Percentiles rank a stretch among this genome's conserved stretches.
Conservation (phyloP, 2,888 invertebrate genomes). For the Drosophila atripex region DNA sequence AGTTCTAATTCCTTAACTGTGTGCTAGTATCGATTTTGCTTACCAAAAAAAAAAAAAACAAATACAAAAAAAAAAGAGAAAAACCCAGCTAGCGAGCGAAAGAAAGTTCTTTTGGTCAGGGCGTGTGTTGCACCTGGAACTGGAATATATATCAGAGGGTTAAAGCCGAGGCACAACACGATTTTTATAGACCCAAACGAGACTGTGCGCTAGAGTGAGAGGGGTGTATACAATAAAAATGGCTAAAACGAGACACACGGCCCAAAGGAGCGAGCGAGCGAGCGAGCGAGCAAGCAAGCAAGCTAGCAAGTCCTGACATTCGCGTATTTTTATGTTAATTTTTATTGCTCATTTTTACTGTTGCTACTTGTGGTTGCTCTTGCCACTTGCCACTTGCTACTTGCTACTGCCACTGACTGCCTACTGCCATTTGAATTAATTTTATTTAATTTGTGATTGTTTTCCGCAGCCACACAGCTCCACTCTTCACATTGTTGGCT, state of each 20-base stretch:
- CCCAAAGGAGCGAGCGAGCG: background rate
- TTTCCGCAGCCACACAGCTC: background rate
- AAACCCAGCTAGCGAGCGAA: background rate
- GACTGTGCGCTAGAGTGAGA: too few species aligned
- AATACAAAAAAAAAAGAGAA: background rate
- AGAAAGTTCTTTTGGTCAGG: constrained; percentile 14
- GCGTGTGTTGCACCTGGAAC: constrained; percentile 33
- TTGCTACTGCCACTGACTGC: constrained; percentile 19
- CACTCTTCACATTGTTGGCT: background rate
- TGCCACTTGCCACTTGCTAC: constrained; percentile 10
- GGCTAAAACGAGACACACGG: background rate
- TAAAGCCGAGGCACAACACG: constrained; percentile 19
- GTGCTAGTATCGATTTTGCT: constrained; percentile 36
- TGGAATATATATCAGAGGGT: constrained; percentile 6
- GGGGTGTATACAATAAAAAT: background rate
- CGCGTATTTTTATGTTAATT: constrained; percentile 73
- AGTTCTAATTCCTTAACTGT: constrained; percentile 39
- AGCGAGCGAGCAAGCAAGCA: background rate
- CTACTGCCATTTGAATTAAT: constrained; percentile 69
- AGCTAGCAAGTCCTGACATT: constrained; percentile 37
- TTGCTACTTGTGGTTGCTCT: constrained; percentile 38
- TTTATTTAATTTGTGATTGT: constrained; percentile 65
- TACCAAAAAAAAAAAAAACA: constrained; percentile 24
- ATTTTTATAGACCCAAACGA: constrained; percentile 38
- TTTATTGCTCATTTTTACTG: constrained; percentile 71